Base-by-base conservation (phyloP, 2,888 invertebrate genomes). In the Colletes collaris region DNA sequence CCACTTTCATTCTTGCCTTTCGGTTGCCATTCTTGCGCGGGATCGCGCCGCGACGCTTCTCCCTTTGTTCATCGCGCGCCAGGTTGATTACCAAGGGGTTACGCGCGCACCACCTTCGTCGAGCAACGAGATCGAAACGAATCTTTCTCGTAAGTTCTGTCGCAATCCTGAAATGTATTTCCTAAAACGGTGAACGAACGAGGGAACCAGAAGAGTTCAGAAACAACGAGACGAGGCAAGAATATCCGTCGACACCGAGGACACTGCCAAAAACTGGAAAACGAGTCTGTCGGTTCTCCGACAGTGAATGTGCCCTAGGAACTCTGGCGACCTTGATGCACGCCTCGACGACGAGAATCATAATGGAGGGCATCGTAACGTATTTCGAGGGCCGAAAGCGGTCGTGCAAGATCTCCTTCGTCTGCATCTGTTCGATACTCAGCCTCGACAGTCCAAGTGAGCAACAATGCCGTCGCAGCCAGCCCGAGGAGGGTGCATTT, bases 401-500 rank as follows among this genome's bases (percentile, higher is more conserved):
- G 84, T 76, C 86, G 56, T 53, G 37, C 84, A 49, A 83, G 83
- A 76, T 78, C 59, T 49, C 66, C 58, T 56, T 37, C 63, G 62
- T 71, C 74, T 19, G 76, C 86, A 80, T 86, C 87, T 87, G 86
- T 81, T 79, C 84, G 80, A 84, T 84, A 56, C 52, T 50, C 27
- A 27, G 27, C 27, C 27, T 50, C 50, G 60, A 58, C 69, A 75
- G 74, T 46, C 71, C 35, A 92, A 92, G 90, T 92, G 91, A 92
- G 92, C 91, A 92, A 91, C 92, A 92, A 91, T 91, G 44, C 82
- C 62, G 55, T 27, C 52, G 53, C 59, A 56, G 70, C 68, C 62
- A 63, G 72, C 62, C 80, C 59, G 59, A 77, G 81, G 76, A 81
- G 85, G 84, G 79, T 87, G 84, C 86, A 84, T 86, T 87, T 84